phyloP scores from a whole-genome alignment of 2,113 vertebrate genomes.

The Syngnathus typhle region DNA sequence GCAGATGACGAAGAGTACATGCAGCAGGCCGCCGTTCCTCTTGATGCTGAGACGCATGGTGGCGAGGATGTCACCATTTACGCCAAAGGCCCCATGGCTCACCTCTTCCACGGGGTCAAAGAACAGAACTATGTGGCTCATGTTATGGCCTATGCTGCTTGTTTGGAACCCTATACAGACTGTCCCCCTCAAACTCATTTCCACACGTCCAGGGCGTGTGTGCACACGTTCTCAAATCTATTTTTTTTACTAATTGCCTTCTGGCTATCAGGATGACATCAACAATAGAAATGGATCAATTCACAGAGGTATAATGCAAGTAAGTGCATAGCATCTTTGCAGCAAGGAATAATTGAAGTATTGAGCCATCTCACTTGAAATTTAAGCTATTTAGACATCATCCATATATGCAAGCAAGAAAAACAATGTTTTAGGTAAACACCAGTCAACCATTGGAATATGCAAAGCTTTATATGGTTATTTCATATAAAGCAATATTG shows the following conservation, averaged over 20 bases:
- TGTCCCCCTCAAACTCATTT: conserved; percentile 53
- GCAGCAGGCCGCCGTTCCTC: conserved; percentile 75
- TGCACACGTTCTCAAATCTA: conserved; percentile 11
- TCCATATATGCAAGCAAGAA: conserved; percentile 10
- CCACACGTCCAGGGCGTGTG: conserved; percentile 7
- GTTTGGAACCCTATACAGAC: conserved; percentile 70
- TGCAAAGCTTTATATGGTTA: conserved; percentile 2
- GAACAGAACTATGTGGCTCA: conserved; percentile 79
- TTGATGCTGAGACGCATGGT: conserved; percentile 74
- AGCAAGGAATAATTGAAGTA: conserved; percentile 22
- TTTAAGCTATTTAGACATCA: conserved; percentile 7
- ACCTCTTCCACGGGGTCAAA: conserved; percentile 75
- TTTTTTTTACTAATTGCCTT: conserved; percentile 42
- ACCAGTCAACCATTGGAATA: neutral
- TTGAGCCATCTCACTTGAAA: conserved; percentile 4
- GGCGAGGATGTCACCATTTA: conserved; percentile 78
- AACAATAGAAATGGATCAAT: neutral
- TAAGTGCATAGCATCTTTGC: conserved; percentile 13
- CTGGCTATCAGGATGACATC: conserved; percentile 63
- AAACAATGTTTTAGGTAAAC: neutral
- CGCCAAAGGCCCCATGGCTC: conserved; percentile 77
- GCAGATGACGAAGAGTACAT: conserved; percentile 74
- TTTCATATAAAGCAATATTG: conserved; percentile 5
- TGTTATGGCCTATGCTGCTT: conserved; percentile 74
- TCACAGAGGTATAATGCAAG: neutral